Evolutionary conservation across 2,888 invertebrate genomes (phyloP), one percentile per base, ranked within the genome.

Genomic region (Meiosimyza decipiens): DNA sequence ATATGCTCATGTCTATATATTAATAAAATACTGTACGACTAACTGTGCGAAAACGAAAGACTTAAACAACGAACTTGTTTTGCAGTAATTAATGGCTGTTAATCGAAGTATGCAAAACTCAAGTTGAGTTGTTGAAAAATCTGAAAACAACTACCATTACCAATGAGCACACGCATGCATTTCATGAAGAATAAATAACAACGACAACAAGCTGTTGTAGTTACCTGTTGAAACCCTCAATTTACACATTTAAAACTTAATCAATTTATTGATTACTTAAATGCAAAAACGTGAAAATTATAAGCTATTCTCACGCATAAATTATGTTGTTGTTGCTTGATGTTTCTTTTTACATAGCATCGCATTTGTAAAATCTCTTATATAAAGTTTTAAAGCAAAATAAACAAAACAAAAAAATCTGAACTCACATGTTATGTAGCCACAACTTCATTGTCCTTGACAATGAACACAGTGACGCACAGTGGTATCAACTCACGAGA

Each of bases 361-460:
- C 28, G 40, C 2, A n/a, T 63, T 47, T 40, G 12, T 57, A 18
- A 57, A 55, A 28, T 13, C 28, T 28, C 22, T 5, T 57, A 28
- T 28, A 7, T 40, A 22, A 57, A 13, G 57, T 11, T 12, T 7
- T 13, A 57, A 57, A 11, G 28, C 13, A 22, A 57, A 57, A 57
- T 11, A 57, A 57, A n/a, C 16, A 51, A 11, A 11, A n/a, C 0
- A 16, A 64, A 11, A n/a, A 22, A 16, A 64, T 9, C n/a, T 15
- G 5, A 28, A 62, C 22, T 22, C 28, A 28, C 28, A 28, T 28
- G 22, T 22, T 22, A 28, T 28, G 28, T 28, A 18, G 51, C 33
- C 54, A 28, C 72, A 74, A 72, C 72, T 71, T 67, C 73, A 73
- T 74, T 78, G 78, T 77, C 78, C 78, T 78, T 78, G 77, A 74